A percentile compares a stretch with the other conserved stretches of the same genome.
These are phyloP conservation scores for Eupithecia abbreviata DNA, from an alignment of 2,888 invertebrate genomes.

Conservation along the genomic window DNA sequence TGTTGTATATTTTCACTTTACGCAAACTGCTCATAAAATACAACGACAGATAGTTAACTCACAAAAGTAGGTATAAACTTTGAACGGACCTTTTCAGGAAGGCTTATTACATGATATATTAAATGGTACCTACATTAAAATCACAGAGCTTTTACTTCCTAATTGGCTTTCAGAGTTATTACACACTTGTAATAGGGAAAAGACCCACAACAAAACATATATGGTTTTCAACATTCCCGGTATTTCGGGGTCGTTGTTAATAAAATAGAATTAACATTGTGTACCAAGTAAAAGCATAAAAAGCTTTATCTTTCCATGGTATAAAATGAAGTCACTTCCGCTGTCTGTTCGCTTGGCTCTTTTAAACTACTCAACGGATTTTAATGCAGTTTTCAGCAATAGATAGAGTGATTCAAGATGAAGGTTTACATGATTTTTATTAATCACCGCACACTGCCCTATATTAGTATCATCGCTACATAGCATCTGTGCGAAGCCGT, in stretches of 20 bases:
- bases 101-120: not conserved
- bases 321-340: too few species aligned
- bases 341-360: too few species aligned
- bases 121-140: not conserved
- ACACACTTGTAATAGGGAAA: not conserved
- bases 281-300: not conserved
- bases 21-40: not conserved
- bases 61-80: not conserved
- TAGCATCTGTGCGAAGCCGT: too few species aligned
- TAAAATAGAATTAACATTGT: not conserved
- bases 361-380: too few species aligned
- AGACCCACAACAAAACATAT: not conserved
- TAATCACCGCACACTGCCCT: too few species aligned
- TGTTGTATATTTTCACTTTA: conserved; percentile 18
- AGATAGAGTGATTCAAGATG: too few species aligned
- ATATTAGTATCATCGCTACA: too few species aligned
- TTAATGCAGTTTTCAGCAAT: too few species aligned
- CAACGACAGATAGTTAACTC: not conserved
- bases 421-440: too few species aligned
- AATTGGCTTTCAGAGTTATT: not conserved
- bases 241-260: not conserved
- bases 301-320: not conserved
- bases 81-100: not conserved
- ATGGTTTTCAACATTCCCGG: not conserved
- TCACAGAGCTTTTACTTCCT: conserved; percentile 1